Evolutionary conservation across 1,140 invertebrate species (phyloP).

Genomic region (Orussus abietinus): DNA sequence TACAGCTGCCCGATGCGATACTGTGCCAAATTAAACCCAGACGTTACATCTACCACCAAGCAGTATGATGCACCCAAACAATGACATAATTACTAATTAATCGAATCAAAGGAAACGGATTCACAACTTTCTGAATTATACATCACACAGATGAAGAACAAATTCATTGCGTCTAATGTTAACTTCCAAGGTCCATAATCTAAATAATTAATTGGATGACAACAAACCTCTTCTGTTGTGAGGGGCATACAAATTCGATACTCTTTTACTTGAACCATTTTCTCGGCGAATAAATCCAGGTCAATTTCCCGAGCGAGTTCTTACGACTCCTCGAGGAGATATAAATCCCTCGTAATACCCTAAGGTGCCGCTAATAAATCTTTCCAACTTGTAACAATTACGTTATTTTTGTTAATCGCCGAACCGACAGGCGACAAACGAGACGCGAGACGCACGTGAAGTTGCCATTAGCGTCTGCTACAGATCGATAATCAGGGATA

Average conservation of each 20-base stretch:
- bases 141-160: slow-evolving; percentile 11
- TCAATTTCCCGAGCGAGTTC: not conserved
- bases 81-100: not conserved
- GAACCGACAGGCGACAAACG: slow-evolving; percentile 18
- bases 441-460: slow-evolving; percentile 13
- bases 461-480: not conserved
- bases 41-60: not conserved
- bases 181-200: slow-evolving; percentile 5
- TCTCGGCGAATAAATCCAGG: no score
- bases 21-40: slow-evolving; percentile 52
- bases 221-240: slow-evolving; percentile 79
- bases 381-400: slow-evolving; percentile 5
- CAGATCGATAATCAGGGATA: not conserved
- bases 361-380: not conserved
- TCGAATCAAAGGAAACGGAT: slow-evolving; percentile 1
- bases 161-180: slow-evolving; percentile 16
- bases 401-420: no score
- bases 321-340: not conserved
- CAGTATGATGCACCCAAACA: no score
- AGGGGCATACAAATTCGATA: slow-evolving; percentile 91
- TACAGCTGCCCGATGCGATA: slow-evolving; percentile 89
- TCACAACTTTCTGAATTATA: slow-evolving; percentile 3
- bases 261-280: slow-evolving; percentile 80
- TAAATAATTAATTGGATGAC: slow-evolving; percentile 11
- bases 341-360: not conserved